Conservation (phyloP, 2,797 vertebrate genomes). For the Geotria australis region DNA sequence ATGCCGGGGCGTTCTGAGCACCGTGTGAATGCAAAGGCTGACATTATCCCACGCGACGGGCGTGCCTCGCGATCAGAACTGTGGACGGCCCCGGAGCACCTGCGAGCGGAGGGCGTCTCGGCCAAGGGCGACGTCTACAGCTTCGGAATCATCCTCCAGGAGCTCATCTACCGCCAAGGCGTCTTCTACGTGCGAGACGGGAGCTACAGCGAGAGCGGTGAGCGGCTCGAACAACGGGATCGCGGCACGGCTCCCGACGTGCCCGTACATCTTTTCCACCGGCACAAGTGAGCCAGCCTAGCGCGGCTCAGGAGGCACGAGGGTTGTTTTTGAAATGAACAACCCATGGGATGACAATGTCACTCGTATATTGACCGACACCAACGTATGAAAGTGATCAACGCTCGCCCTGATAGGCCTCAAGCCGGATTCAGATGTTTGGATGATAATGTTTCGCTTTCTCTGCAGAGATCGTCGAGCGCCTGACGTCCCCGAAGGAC, state of each 20-base stretch:
- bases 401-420: no score
- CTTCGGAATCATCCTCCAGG: conserved; percentile 62
- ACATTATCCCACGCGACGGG: not conserved
- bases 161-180: conserved; percentile 36
- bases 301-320: no score
- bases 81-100: conserved; percentile 62
- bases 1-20: not conserved
- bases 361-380: no score
- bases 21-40: not conserved
- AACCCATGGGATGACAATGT: no score
- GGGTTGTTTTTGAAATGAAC: no score
- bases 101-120: conserved; percentile 30
- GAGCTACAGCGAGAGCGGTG: not conserved
- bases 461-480: not conserved
- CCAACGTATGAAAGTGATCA: no score
- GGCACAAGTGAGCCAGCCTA: no score
- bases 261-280: no score
- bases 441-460: not conserved
- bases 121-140: conserved; percentile 85
- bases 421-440: no score
- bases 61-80: conserved; percentile 10
- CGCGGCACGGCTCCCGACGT: no score
- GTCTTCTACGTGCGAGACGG: conserved; percentile 26
- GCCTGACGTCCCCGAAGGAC: not conserved
- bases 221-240: not conserved